Percentiles rank a stretch among this genome's conserved stretches.
phyloP scores from a whole-genome alignment of 1,140 invertebrate species.

The Hyphantria cunea region DNA sequence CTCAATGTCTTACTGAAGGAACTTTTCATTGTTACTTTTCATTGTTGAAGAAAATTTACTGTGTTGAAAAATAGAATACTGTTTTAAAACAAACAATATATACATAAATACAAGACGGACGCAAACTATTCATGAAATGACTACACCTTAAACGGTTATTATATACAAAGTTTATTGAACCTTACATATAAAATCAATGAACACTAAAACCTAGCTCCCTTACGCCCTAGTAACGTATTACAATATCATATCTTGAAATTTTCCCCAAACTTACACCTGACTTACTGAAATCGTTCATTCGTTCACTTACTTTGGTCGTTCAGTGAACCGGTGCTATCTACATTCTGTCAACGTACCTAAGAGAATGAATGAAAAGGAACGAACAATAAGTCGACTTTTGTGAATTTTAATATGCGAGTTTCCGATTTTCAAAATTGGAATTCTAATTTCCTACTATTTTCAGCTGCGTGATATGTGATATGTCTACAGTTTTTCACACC shows the following conservation, averaged over 20 bases:
- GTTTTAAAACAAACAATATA: too few species aligned
- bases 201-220: background rate
- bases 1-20: too few species aligned
- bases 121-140: too few species aligned
- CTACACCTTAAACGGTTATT: too few species aligned
- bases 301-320: slow-evolving; percentile 10
- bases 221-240: background rate
- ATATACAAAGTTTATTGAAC: background rate
- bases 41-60: too few species aligned
- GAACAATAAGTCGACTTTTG: slow-evolving; percentile 12
- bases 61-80: too few species aligned
- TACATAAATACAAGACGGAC: too few species aligned
- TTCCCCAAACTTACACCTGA: slow-evolving; percentile 23
- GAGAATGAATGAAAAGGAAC: slow-evolving; percentile 18
- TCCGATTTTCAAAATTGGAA: slow-evolving; percentile 2
- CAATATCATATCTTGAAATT: slow-evolving; percentile 13
- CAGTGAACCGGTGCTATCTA: slow-evolving; percentile 20
- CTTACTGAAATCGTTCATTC: slow-evolving; percentile 23
- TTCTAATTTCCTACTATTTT: slow-evolving; percentile 5
- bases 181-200: background rate
- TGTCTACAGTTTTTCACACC: too few species aligned
- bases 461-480: too few species aligned
- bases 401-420: background rate
- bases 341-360: slow-evolving; percentile 14
- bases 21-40: too few species aligned